Base-by-base conservation (phyloP, 1,140 invertebrate species). In the Drosophila murphyi region DNA sequence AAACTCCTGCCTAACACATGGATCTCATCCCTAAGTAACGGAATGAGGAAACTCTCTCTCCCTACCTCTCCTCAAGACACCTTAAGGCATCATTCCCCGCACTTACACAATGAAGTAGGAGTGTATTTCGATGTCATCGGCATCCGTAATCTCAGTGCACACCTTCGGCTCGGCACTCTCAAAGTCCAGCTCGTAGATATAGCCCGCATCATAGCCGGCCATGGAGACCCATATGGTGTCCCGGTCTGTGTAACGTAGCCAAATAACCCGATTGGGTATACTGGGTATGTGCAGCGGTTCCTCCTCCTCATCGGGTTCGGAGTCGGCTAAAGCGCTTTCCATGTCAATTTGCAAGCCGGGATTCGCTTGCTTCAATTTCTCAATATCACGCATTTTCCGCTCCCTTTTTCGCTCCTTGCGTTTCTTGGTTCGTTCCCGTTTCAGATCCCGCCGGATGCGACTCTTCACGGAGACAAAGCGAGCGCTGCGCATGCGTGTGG, bases 201-300 rank as follows among this genome's bases (percentile, higher is more conserved):
- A 96, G 45, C 96, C 96, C 31, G 95, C 94, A 93, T 96, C 96
- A 91, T 95, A 96, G 20, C 94, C 96, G 10, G 93, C 94, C 93
- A 96, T 93, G 2, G 94, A 94, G 1, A 95, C 70, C 94, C 94
- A 94, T 32, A 96, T 90, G 4, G 93, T 94, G 31, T 93, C 74
- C 10, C 91, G 73, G 3, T 31, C 43, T 0, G 93, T 94, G 64
- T 94, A 95, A 55, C 93, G 86, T 35, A 93, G 82, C 81, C 93
- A 93, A 31, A 94, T 86, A 48, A 95, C 92, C 37, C 80, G 75
- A 82, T 94, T 95, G 6, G 95, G 94, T 43, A 93, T 72, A 73
- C 93, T 90, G 0, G 95, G 95, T 69, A 94, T 93, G 64, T 93
- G 93, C 12, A 95, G 76, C 7, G 95, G 93, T 55, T 94, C 94